Evolutionary conservation across 2,113 vertebrate species (phyloP).

Genomic region (Ctenomys sociabilis): DNA sequence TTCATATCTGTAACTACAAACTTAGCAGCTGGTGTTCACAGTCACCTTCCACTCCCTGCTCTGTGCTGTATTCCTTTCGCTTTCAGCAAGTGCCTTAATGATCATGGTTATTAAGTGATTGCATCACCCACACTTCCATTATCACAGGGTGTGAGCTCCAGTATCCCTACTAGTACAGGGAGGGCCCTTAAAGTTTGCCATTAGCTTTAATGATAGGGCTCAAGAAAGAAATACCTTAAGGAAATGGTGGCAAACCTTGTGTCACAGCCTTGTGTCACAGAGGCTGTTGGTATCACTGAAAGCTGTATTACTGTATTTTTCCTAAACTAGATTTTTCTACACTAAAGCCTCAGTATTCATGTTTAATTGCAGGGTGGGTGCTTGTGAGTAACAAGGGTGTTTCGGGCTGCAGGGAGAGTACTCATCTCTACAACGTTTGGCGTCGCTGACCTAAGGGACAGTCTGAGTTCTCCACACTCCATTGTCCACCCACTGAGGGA

Average conservation of each 20-base stretch:
- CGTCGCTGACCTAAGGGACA: background rate
- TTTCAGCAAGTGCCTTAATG: background rate
- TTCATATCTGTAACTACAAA: background rate
- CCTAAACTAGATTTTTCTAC: background rate
- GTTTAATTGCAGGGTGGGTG: background rate
- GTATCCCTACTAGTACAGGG: background rate
- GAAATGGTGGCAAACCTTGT: background rate
- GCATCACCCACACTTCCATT: background rate
- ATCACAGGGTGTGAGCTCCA: background rate
- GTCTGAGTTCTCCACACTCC: background rate
- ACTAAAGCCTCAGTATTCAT: background rate
- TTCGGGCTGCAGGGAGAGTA: background rate
- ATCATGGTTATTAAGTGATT: background rate
- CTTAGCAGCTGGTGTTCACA: background rate
- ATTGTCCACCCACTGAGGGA: background rate
- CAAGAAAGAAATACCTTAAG: background rate
- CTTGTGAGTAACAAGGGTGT: background rate
- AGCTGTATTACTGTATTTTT: background rate
- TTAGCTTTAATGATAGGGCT: background rate
- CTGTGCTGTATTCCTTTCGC: background rate
- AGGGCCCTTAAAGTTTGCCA: background rate
- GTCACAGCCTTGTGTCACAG: background rate
- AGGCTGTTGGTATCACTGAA: background rate
- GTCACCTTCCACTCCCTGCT: background rate
- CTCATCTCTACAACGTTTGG: background rate